Evolutionary conservation across 1,140 invertebrate genomes (phyloP), one percentile per base, ranked within the genome.

Genomic region (Cataglyphis hispanica): DNA sequence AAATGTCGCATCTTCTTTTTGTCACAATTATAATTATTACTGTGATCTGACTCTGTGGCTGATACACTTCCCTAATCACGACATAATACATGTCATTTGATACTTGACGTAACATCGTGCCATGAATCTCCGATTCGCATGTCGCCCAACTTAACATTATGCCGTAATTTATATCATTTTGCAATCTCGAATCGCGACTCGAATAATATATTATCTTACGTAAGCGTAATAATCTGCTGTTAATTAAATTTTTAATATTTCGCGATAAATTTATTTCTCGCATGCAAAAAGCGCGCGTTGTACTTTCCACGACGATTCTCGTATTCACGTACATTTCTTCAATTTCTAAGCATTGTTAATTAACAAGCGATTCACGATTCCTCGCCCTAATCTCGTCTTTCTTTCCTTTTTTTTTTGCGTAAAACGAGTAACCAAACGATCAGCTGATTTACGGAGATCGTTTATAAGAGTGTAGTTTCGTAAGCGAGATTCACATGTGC

Each of bases 401-500:
- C 10, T 56, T 72, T 70, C 34, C 31, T 10, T 5, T 53, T 31
- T 31, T 58, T 70, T 34, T 81, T 8, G 31, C 37, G 13, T 31
- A 10, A 6, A 56, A 72, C 27, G 4, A 25, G 11, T 58, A 69
- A 58, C 5, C 46, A 22, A 13, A 22, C 34, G 63, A 80, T 16
- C 60, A 31, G 66, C 58, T 7, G 46, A 75, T 85, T 87, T 80
- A 83, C 61, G 72, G 91, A 58, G 81, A 80, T 58, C 64, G 64
- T 53, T 74, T 40, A 31, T 31, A 61, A 58, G 43, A 46, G 50
- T 50, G 50, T 37, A 34, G 53, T 81, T 81, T 85, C 64, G 53
- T 43, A 70, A 85, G 43, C 66, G 37, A 46, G 34, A 80, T 61
- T 40, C 53, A 60, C 53, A 60, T 22, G 25, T 81, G 72, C 77